Conservation (phyloP, 2,113 vertebrate species). For the Camelus bactrianus region DNA sequence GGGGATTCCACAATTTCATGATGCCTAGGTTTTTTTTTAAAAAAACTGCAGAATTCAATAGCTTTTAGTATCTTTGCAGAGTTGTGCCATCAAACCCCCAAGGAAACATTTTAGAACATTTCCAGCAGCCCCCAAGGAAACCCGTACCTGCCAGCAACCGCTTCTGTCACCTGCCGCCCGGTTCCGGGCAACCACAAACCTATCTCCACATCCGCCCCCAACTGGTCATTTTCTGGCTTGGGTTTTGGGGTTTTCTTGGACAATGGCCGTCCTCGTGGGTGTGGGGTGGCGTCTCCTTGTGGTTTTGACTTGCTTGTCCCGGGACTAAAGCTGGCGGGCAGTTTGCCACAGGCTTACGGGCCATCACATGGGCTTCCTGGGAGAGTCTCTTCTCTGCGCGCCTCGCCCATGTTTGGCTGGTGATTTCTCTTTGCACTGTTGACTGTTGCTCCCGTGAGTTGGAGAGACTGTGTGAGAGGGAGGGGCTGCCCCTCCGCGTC, state of each 20-base stretch:
- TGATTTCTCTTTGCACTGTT: rapidly evolving
- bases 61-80: neutral
- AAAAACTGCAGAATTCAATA: rapidly evolving
- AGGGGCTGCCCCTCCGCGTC: neutral
- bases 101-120: neutral
- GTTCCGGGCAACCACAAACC: rapidly evolving
- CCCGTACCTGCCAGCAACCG: rapidly evolving
- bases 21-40: neutral
- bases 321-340: rapidly evolving
- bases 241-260: neutral
- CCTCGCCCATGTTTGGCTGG: rapidly evolving
- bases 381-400: neutral
- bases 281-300: neutral
- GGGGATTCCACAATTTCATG: neutral
- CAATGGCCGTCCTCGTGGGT: rapidly evolving
- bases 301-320: neutral
- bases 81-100: rapidly evolving
- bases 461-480: neutral
- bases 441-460: neutral
- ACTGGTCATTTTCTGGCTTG: neutral
- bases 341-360: neutral
- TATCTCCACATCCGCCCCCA: neutral
- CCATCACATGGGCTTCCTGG: neutral
- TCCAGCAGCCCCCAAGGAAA: neutral
- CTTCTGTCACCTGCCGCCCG: rapidly evolving